Evolutionary conservation across 1,140 invertebrate genomes (phyloP), one percentile per base, ranked within the genome.

Genomic region (Bombus breviceps): DNA sequence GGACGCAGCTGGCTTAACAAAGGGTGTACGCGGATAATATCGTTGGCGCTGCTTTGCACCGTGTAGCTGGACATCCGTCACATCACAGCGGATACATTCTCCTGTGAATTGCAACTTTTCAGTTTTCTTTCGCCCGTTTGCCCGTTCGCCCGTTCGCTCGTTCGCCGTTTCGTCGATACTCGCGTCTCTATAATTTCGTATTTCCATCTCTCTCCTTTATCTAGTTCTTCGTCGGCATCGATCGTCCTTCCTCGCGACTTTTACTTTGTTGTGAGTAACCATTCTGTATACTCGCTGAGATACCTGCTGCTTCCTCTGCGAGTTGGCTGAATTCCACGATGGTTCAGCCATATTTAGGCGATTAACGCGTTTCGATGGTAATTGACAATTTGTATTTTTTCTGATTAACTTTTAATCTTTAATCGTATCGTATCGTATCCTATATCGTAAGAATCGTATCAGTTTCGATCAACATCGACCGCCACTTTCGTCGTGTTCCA

Each of bases 1-100:
- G 75, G 82, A 66, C 75, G 82, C 75, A 84, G 82, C 82, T 84
- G 82, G 82, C 47, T 84, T 78, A 84, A 78, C 82, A 84, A 78
- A 84, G 62, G 47, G 75, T 79, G 82, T n/a, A 57, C 75, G 47
- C 47, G 75, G 75, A 79, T 84, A 84, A 84, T 84, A 84, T 84
- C 75, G 82, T 84, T 84, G 59, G 82, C 75, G 75, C 39, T 59
- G 75, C 47, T 79, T 84, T 53, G 64, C 66, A 41, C 75, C 18
- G 28, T 13, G 28, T 25, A 37, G 37, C 22, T 15, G 47, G 73
- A 68, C 82, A 41, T 79, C 53, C 64, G 82, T 84, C 64, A 47
- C 43, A 57, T 13, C 64, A 8, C 18, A 39, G 37, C 62, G 15
- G 34, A 57, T 53, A 69, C 47, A n/a, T 78, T 78, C 34, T 53